Evolutionary conservation across 2,797 vertebrate genomes (phyloP), one percentile per base, ranked within the genome.

Genomic region (Alfaro cultratus): DNA sequence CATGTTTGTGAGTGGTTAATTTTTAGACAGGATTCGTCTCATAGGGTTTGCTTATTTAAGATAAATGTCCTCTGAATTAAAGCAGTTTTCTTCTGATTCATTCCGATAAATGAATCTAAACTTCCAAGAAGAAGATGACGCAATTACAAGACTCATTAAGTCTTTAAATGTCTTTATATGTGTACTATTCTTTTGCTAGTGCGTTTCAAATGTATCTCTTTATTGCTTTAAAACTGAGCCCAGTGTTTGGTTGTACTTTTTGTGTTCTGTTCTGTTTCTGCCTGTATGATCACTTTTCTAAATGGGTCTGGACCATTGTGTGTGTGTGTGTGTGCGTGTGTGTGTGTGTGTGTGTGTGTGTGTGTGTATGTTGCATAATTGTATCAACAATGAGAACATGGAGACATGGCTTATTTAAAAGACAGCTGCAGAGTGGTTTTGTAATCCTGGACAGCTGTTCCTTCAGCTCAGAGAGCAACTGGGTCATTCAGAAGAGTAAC

Each of bases 381-480:
- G 60, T 43, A 70, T 74, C 46, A 72, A 29, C 53, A 82, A 41
- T 72, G 74, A 67, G 51, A 21, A 83, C 57, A 73, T 55, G 39
- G 78, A 85, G 74, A 82, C 62, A 41, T 10, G 62, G 84, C 57
- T 51, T 75, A 81, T 83, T 74, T 46, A 62, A 70, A 67, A n/a
- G 68, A 77, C 88, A 91, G 84, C 85, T 90, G 89, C 75, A 83
- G 77, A 77, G 81, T 75, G 86, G 80, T 78, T 62, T 78, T 34
- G 8, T 86, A 83, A 89, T 78, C 74, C 80, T 67, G 41, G 34
- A 81, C 86, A 85, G 85, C 83, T 87, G 88, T 70, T 85, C 49
- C 73, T 78, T n/a, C 77, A 9, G 9, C 57, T 82, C 76, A 64
- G 13, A 73, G 26, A 71, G 72, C 64, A 36, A n/a, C 57, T 47